A percentile compares a stretch with the other conserved stretches of the same genome.
Conservation (phyloP, 2,888 invertebrate species). For the Carcina quercana region DNA sequence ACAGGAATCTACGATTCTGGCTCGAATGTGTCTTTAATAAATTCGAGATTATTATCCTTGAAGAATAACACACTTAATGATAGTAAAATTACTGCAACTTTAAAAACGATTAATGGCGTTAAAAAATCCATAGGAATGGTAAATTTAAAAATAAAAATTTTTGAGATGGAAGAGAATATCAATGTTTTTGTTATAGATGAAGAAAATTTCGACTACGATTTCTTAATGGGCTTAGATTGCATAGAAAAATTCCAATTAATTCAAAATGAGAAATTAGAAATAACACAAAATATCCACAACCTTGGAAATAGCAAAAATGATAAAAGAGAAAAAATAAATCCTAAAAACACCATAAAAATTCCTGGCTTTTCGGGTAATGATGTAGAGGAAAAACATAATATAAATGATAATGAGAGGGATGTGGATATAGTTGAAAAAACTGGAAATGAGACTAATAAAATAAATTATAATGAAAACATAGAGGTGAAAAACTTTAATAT, state of each 20-base stretch:
- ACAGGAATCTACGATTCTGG: constrained; percentile 24
- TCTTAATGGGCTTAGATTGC: constrained; percentile 13
- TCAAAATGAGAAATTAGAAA: constrained; percentile 14
- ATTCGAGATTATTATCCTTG: constrained; percentile 19
- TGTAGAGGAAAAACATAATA: neutral
- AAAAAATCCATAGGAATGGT: constrained; percentile 12
- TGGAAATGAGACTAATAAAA: too few species aligned
- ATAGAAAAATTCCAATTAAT: constrained; percentile 15
- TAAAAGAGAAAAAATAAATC: too few species aligned
- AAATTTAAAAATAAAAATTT: constrained; percentile 15
- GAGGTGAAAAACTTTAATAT: constrained; percentile 12
- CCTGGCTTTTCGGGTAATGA: too few species aligned
- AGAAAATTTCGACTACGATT: constrained; percentile 15
- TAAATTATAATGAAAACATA: neutral
- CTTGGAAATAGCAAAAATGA: constrained; percentile 2
- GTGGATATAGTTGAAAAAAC: too few species aligned
- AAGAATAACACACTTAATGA: constrained; percentile 5
- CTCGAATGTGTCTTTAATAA: constrained; percentile 25
- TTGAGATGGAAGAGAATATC: constrained; percentile 14
- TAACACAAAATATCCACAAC: constrained; percentile 11
- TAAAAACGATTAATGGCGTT: constrained; percentile 16
- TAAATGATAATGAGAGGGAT: too few species aligned
- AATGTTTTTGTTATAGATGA: constrained; percentile 17
- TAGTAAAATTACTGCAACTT: constrained; percentile 6
- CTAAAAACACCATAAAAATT: too few species aligned